phyloP scores from a whole-genome alignment of 1,140 invertebrate species.

The Chlorops oryzae region DNA sequence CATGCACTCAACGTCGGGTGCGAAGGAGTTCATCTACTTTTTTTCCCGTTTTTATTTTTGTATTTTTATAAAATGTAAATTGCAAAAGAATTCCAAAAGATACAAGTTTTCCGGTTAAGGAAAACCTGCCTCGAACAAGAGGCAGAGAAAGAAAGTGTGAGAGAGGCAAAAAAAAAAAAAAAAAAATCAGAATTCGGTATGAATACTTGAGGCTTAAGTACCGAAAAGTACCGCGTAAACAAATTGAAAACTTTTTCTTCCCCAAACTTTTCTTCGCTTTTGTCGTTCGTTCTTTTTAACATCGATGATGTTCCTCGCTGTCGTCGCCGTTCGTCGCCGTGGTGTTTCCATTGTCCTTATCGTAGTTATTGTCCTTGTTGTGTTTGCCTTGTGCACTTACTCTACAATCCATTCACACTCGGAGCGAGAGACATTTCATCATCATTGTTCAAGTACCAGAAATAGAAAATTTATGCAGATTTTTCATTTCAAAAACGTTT shows the following conservation, averaged over 20 bases:
- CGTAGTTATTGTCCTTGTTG: background rate
- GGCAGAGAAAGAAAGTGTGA: no score
- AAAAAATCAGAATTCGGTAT: conserved; percentile 2
- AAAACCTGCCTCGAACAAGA: no score
- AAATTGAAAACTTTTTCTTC: conserved; percentile 9
- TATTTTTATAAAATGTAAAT: no score
- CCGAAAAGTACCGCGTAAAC: conserved; percentile 10
- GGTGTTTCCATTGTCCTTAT: background rate
- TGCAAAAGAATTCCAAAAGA: no score
- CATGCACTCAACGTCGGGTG: no score
- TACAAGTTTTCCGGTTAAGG: no score
- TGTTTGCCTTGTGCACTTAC: conserved; percentile 3
- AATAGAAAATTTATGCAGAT: conserved; percentile 13
- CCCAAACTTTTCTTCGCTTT: background rate
- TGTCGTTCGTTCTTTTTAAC: no score
- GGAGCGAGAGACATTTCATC: background rate
- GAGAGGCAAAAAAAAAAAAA: background rate
- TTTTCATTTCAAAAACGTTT: background rate
- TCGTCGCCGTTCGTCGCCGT: background rate
- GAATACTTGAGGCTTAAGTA: conserved; percentile 13
- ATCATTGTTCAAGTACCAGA: conserved; percentile 6
- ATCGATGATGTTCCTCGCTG: no score
- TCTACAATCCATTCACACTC: conserved; percentile 9
- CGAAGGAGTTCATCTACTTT: no score
- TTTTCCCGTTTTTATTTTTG: no score